Percentiles rank a stretch among this genome's conserved stretches.
Conservation (phyloP, 1,140 invertebrate genomes). For the Drosophila tristis region DNA sequence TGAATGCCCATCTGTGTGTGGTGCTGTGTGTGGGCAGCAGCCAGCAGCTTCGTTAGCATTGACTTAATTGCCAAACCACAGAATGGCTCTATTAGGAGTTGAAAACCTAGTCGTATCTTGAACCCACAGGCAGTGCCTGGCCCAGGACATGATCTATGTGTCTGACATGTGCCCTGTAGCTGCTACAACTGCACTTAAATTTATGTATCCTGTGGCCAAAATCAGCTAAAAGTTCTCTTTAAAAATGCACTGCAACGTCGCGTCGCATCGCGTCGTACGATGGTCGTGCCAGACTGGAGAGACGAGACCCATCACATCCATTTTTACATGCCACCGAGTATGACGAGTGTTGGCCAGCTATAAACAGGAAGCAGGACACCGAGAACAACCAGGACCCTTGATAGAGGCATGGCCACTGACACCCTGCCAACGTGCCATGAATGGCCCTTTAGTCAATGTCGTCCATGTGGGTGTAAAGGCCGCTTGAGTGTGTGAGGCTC, state of each 20-base stretch:
- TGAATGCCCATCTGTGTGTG: constrained; percentile 10
- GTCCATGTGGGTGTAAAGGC: constrained; percentile 16
- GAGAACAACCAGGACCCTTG: constrained; percentile 34
- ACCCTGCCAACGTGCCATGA: constrained; percentile 25
- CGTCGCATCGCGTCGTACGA: too few relatives aligned
- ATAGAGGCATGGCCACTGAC: constrained; percentile 27
- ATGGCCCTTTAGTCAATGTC: constrained; percentile 29
- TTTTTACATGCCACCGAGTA: constrained; percentile 50
- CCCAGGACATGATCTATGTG: constrained; percentile 52
- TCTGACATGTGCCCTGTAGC: constrained; percentile 25
- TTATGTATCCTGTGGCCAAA: constrained; percentile 45
- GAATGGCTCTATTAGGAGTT: constrained; percentile 49
- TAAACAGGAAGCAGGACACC: constrained; percentile 50
- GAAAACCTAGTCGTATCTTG: constrained; percentile 28
- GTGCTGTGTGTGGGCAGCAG: constrained; percentile 25
- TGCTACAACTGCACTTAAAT: constrained; percentile 29
- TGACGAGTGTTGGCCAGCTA: constrained; percentile 63
- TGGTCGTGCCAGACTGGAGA: neutral
- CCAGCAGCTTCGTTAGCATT: constrained; percentile 42
- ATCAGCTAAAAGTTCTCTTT: constrained; percentile 22
- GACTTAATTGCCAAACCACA: constrained; percentile 55
- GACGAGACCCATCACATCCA: constrained; percentile 12
- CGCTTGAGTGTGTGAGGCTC: constrained; percentile 27
- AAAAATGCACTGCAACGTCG: constrained; percentile 23
- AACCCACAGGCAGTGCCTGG: constrained; percentile 16